Evolutionary conservation across 2,888 invertebrate species (phyloP).

Genomic region (Drosophila mimetica): DNA sequence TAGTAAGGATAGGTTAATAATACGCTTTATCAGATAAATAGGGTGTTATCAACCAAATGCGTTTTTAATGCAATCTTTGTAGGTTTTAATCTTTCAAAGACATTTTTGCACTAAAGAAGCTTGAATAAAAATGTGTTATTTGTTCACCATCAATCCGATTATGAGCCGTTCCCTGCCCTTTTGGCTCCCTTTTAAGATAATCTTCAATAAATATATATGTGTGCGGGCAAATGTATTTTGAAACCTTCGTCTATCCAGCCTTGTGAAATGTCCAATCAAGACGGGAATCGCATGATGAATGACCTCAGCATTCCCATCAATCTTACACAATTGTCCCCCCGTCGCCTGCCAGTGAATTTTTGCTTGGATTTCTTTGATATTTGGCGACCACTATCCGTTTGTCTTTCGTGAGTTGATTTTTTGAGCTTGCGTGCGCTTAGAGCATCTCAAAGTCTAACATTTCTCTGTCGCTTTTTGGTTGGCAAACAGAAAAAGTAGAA

Average conservation of each 20-base stretch:
- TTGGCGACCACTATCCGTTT: slow-evolving; percentile 30
- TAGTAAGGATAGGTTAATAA: background rate
- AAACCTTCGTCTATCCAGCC: slow-evolving; percentile 36
- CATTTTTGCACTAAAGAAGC: background rate
- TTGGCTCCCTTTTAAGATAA: slow-evolving; percentile 15
- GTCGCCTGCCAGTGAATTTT: slow-evolving; percentile 8
- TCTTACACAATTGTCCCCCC: slow-evolving; percentile 49
- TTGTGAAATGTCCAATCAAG: slow-evolving; percentile 47
- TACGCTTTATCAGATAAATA: background rate
- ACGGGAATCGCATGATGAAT: slow-evolving; percentile 64
- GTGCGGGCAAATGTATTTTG: slow-evolving; percentile 26
- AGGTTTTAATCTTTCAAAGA: background rate
- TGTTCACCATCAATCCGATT: slow-evolving; percentile 12
- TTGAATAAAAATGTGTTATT: background rate
- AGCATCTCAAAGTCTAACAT: slow-evolving; percentile 50
- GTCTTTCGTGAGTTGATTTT: slow-evolving; percentile 28
- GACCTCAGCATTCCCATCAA: slow-evolving; percentile 66
- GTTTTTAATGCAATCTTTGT: background rate
- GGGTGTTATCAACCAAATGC: background rate
- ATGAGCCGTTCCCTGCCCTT: slow-evolving; percentile 1
- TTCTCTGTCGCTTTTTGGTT: slow-evolving; percentile 21
- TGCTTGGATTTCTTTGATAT: slow-evolving; percentile 47
- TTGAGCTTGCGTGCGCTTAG: slow-evolving; percentile 44
- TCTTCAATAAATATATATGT: slow-evolving; percentile 21
- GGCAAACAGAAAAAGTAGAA: background rate